Conservation (phyloP, 2,113 vertebrate species). For the Syngnathus floridae region DNA sequence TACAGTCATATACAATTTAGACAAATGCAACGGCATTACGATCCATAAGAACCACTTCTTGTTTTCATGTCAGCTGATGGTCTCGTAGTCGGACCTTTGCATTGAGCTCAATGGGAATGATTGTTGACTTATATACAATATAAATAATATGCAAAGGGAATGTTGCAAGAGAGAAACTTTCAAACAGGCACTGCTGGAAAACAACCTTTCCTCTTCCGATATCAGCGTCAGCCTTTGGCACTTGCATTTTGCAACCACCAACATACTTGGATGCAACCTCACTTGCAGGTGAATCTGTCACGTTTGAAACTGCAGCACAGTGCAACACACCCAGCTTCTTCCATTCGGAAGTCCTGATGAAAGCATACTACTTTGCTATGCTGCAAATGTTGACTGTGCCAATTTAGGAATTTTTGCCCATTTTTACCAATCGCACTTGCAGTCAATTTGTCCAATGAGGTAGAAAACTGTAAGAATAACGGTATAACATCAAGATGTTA, state of each 20-base stretch:
- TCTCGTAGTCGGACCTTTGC: conserved; percentile 36
- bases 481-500: conserved; percentile 70
- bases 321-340: conserved; percentile 22
- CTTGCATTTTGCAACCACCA: background rate
- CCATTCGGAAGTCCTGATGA: no score
- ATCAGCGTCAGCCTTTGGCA: conserved; percentile 10
- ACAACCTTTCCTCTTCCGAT: conserved; percentile 9
- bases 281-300: conserved; percentile 18
- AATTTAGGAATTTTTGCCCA: background rate
- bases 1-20: conserved; percentile 11
- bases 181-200: conserved; percentile 16
- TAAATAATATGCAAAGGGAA: conserved; percentile 8
- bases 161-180: conserved; percentile 16
- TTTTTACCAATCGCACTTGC: conserved; percentile 53
- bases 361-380: no score
- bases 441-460: conserved; percentile 78
- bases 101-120: conserved; percentile 18
- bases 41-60: conserved; percentile 19
- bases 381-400: background rate
- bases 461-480: conserved; percentile 72
- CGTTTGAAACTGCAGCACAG: conserved; percentile 20
- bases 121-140: background rate
- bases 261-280: conserved; percentile 7
- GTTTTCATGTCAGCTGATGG: conserved; percentile 37
- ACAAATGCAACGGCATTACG: conserved; percentile 31